Conservation (phyloP, 2,797 vertebrate species). For the Channa striata region DNA sequence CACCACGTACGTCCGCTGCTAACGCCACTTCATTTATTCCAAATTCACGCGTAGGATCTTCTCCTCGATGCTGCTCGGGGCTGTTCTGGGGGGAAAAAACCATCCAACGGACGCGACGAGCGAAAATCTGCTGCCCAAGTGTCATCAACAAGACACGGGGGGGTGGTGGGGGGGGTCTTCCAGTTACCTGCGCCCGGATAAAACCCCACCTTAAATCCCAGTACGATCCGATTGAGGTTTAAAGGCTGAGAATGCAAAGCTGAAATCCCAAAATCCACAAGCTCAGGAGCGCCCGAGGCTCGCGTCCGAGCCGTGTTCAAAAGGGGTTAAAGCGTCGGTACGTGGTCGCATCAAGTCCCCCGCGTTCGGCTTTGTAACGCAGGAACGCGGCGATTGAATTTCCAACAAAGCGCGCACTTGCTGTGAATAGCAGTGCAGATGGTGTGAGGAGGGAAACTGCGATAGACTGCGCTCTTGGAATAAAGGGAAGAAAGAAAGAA, state of each 20-base stretch:
- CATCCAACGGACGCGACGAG: conserved; percentile 58
- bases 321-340: conserved; percentile 47
- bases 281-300: conserved; percentile 51
- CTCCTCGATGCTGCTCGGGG: conserved; percentile 11
- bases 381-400: conserved; percentile 37
- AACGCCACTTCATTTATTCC: conserved; percentile 68
- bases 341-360: conserved; percentile 52
- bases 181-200: conserved; percentile 70
- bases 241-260: conserved; percentile 43
- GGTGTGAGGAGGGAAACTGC: conserved; percentile 51
- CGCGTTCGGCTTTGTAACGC: conserved; percentile 35
- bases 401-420: conserved; percentile 44
- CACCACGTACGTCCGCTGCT: conserved; percentile 21
- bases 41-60: conserved; percentile 45
- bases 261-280: conserved; percentile 46
- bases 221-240: conserved; percentile 55
- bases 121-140: conserved; percentile 57
- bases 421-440: conserved; percentile 46
- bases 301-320: conserved; percentile 49
- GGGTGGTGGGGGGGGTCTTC: conserved; percentile 48
- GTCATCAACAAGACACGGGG: conserved; percentile 57
- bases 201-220: conserved; percentile 81
- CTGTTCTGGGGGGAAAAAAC: conserved; percentile 6
- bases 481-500: not conserved
- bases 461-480: conserved; percentile 36